These are phyloP conservation scores for Oscarella lobularis DNA, from an alignment of 37 sponge, comb jelly and placozoan species.

Conservation along the genomic window DNA sequence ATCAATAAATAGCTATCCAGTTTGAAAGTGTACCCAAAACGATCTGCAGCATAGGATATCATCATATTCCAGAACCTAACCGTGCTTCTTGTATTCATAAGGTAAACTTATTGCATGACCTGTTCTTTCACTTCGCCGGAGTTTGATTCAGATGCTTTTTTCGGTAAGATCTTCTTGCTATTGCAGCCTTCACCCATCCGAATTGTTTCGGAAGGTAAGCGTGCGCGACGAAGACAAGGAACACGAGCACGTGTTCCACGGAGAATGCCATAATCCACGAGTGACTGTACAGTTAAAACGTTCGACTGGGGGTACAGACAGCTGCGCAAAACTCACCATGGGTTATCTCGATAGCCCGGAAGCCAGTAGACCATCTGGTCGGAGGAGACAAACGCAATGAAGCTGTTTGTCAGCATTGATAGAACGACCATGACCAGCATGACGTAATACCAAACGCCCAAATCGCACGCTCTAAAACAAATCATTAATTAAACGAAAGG, in stretches of 20 bases:
- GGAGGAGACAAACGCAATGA: conserved; percentile 69
- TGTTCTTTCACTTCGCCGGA: too few species aligned
- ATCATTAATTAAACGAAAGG: neutral
- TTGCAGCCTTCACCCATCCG: conserved; percentile 19
- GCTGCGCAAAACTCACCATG: too few species aligned
- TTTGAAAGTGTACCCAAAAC: too few species aligned
- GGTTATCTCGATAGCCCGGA: conserved; percentile 14
- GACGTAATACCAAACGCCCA: conserved; percentile 75
- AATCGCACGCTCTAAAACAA: conserved; percentile 23
- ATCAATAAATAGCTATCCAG: too few species aligned
- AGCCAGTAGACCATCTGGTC: conserved; percentile 76
- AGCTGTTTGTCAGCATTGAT: conserved; percentile 67
- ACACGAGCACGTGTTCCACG: conserved; percentile 39
- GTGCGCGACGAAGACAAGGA: conserved; percentile 36
- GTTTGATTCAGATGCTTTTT: too few species aligned
- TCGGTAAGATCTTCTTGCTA: neutral
- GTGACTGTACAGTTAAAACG: too few species aligned
- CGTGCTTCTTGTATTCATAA: too few species aligned
- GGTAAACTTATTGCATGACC: too few species aligned
- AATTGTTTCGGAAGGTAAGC: conserved; percentile 21
- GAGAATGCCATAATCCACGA: conserved; percentile 37
- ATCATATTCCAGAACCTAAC: too few species aligned
- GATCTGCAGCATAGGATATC: too few species aligned
- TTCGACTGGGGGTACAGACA: too few species aligned
- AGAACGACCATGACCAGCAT: conserved; percentile 51